Conservation (phyloP, 2,797 vertebrate species). For the Platyrinchus mystaceus region DNA sequence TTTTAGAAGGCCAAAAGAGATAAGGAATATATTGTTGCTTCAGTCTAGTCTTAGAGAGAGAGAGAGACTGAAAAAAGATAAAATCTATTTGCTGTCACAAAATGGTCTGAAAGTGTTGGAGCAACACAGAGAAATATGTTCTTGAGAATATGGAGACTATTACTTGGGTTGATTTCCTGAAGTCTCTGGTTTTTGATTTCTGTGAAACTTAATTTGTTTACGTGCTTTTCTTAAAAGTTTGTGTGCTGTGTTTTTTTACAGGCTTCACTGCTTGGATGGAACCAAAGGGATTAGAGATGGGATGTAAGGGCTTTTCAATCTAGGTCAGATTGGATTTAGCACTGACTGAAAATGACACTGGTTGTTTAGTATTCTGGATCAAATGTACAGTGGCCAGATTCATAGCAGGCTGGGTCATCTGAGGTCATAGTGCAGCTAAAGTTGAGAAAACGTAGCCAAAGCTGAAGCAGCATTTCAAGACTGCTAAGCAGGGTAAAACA, state of each 20-base stretch:
- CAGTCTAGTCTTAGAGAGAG: not conserved
- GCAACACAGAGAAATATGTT: not conserved
- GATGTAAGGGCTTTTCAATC: slow-evolving; percentile 22
- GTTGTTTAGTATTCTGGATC: slow-evolving; percentile 1
- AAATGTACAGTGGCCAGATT: slow-evolving; percentile 10
- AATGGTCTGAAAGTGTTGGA: not conserved
- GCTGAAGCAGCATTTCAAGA: not conserved
- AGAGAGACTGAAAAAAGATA: not conserved
- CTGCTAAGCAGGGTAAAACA: not conserved
- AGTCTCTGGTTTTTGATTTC: not conserved
- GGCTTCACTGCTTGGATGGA: not conserved
- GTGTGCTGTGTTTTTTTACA: not conserved
- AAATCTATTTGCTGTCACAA: not conserved
- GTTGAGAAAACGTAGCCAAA: not conserved
- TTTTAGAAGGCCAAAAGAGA: not conserved
- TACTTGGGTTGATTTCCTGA: not conserved
- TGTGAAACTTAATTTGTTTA: not conserved
- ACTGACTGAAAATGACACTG: not conserved
- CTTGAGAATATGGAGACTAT: not conserved
- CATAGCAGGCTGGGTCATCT: not conserved
- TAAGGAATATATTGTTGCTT: not conserved
- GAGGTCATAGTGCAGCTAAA: slow-evolving; percentile 29
- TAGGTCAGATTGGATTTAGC: slow-evolving; percentile 17
- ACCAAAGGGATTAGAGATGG: not conserved
- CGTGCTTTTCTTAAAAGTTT: not conserved